phyloP scores from a whole-genome alignment of 2,888 invertebrate genomes.

The Clanis bilineata region DNA sequence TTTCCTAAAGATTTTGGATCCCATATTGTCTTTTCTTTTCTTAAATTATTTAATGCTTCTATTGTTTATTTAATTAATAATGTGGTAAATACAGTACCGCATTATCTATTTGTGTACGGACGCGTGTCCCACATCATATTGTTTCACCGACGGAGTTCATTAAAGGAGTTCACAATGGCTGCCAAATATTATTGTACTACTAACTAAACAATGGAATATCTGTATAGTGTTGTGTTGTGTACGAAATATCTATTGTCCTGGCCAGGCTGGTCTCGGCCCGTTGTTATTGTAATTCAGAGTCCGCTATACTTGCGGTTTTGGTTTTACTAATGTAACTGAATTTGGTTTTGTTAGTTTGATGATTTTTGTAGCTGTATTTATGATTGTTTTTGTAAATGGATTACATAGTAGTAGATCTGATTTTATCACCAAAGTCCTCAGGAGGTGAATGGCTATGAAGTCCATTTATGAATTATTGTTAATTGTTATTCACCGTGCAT shows the following conservation, averaged over 20 bases:
- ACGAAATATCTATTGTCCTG: constrained; percentile 18
- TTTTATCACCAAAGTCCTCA: no score
- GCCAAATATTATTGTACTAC: constrained; percentile 50
- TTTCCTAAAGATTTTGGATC: no score
- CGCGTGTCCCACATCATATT: constrained; percentile 14
- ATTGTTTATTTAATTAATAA: no score
- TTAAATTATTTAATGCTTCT: no score
- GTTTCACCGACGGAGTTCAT: constrained; percentile 22
- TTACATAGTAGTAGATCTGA: background rate
- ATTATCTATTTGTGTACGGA: background rate
- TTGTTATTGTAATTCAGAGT: background rate
- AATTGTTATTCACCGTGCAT: no score
- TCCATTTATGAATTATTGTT: no score
- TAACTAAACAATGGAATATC: constrained; percentile 43
- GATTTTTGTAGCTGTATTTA: background rate
- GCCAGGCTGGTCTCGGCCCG: background rate
- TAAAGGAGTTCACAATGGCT: constrained; percentile 39
- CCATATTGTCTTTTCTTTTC: no score
- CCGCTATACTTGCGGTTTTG: background rate
- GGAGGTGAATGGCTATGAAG: no score
- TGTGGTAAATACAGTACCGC: no score
- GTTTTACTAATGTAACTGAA: background rate
- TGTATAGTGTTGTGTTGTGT: constrained; percentile 3
- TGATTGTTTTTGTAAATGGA: background rate
- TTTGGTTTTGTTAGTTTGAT: background rate